These are phyloP conservation scores for Ceratosolen fusciceps DNA, from an alignment of 1,140 invertebrate species.

Conservation along the genomic window DNA sequence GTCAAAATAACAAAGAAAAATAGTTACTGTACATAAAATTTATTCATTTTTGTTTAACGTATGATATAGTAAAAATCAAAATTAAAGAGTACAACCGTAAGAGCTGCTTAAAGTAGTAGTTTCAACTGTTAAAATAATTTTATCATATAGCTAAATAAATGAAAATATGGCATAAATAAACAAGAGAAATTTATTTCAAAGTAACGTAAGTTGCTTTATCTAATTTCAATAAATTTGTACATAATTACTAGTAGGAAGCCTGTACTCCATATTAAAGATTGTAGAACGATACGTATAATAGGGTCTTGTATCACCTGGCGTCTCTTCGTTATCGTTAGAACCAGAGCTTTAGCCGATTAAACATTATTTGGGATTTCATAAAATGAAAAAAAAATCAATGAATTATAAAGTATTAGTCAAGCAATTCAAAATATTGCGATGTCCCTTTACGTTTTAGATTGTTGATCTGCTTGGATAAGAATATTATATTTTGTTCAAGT, in stretches of 20 bases:
- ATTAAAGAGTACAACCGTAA: too few relatives aligned
- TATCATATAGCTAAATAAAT: too few relatives aligned
- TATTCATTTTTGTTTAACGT: too few relatives aligned
- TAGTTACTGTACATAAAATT: too few relatives aligned
- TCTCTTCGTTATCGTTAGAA: conserved; percentile 18
- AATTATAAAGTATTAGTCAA: conserved; percentile 41
- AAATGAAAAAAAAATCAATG: too few relatives aligned
- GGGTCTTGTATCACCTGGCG: conserved; percentile 33
- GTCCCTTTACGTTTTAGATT: conserved; percentile 27
- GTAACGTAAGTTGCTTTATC: conserved; percentile 21
- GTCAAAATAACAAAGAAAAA: too few relatives aligned
- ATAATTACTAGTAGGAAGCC: conserved; percentile 39
- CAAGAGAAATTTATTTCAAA: conserved; percentile 37
- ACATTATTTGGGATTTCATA: conserved; percentile 18
- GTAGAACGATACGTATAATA: conserved; percentile 31
- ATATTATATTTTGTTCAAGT: conserved; percentile 37
- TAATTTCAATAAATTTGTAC: conserved; percentile 35
- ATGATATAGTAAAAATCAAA: too few relatives aligned
- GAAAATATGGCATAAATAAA: conserved; percentile 32
- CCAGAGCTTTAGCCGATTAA: neutral
- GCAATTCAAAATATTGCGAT: conserved; percentile 32
- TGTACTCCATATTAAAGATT: conserved; percentile 40
- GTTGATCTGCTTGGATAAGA: conserved; percentile 40
- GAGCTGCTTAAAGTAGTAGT: too few relatives aligned
- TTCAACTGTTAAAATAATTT: too few relatives aligned